phyloP scores from a whole-genome alignment of 2,797 vertebrate species.

The Apogon talboti region DNA sequence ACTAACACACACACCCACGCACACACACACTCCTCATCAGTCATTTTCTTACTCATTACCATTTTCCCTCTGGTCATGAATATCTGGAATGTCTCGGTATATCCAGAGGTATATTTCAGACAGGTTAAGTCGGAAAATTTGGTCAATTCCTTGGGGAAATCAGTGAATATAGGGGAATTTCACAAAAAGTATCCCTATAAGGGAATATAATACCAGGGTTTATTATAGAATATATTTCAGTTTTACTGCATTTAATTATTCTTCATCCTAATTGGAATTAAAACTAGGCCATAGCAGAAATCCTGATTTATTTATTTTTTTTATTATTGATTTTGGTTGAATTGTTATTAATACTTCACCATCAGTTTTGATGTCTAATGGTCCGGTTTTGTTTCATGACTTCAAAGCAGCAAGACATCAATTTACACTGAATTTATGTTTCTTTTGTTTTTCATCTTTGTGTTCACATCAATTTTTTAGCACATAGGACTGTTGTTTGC shows the following conservation, averaged over 20 bases:
- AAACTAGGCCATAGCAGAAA: not conserved
- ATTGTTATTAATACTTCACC: not conserved
- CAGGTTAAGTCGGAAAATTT: conserved; percentile 32
- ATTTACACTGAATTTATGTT: not conserved
- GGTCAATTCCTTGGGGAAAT: conserved; percentile 36
- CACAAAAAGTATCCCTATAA: conserved; percentile 5
- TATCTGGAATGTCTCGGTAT: not conserved
- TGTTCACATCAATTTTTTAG: not conserved
- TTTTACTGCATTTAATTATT: conserved; percentile 19
- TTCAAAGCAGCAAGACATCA: too few relatives aligned
- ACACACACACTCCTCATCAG: conserved; percentile 7
- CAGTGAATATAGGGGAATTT: conserved; percentile 17
- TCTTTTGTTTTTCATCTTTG: not conserved
- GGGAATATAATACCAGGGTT: conserved; percentile 9
- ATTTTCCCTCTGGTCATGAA: conserved; percentile 20
- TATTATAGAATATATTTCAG: conserved; percentile 2
- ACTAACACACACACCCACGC: conserved; percentile 15
- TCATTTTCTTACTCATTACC: conserved; percentile 13
- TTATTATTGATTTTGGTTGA: not conserved
- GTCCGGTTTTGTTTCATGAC: not conserved
- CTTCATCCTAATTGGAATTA: not conserved
- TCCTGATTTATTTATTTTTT: too few relatives aligned
- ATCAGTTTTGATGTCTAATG: not conserved
- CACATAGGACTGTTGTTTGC: too few relatives aligned
- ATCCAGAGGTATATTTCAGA: conserved; percentile 24